These are phyloP conservation scores for Pseudopodoces humilis DNA, from an alignment of 2,113 vertebrate species.

Conservation along the genomic window DNA sequence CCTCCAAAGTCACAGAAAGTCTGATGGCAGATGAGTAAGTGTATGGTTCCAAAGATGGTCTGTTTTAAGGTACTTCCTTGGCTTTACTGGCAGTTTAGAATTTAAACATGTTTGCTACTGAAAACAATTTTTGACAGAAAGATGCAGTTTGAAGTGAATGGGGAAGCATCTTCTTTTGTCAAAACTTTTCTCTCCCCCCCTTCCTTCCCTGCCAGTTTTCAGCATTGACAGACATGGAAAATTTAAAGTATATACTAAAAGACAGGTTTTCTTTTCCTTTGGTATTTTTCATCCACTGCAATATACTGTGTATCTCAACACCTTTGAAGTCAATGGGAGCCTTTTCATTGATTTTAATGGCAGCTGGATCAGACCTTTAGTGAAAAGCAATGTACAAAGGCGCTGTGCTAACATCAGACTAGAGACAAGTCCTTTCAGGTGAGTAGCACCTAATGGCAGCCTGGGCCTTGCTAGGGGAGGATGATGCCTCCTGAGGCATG, in stretches of 20 bases:
- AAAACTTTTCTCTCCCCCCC: neutral
- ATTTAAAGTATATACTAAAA: neutral
- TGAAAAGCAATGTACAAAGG: conserved; percentile 47
- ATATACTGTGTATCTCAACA: neutral
- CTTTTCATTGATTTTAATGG: conserved; percentile 65
- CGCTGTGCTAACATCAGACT: neutral
- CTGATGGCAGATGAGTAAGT: neutral
- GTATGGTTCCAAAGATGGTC: neutral
- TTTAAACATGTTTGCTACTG: neutral
- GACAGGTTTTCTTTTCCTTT: conserved; percentile 19
- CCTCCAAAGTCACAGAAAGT: neutral
- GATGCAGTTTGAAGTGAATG: neutral
- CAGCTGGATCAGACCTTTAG: conserved; percentile 53
- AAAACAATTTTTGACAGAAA: conserved; percentile 8
- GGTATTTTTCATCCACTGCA: conserved; percentile 37
- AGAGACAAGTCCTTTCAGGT: conserved; percentile 45
- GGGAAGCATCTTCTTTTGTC: neutral
- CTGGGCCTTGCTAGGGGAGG: neutral
- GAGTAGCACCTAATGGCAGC: conserved; percentile 27
- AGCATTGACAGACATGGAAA: neutral
- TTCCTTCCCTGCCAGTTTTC: neutral
- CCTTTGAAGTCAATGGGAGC: conserved; percentile 54
- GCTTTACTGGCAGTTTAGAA: neutral
- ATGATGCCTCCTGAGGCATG: neutral
- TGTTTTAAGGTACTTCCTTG: neutral